Evolutionary conservation across 2,888 invertebrate species (phyloP), one percentile per base, ranked within the genome.

Genomic region (Yponomeuta sedellus): DNA sequence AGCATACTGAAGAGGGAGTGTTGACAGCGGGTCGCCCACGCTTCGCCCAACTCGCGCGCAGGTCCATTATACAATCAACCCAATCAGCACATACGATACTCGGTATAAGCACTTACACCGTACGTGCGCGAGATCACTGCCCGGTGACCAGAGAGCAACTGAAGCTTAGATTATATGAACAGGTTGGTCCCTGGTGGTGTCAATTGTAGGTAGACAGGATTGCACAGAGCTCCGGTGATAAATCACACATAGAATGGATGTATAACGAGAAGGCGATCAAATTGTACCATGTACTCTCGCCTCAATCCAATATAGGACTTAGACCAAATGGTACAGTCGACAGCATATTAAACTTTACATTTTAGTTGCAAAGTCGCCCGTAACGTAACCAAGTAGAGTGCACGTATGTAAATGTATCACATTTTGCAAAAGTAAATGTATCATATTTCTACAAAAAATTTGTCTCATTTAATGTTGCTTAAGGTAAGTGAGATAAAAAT

Each of bases 41-140:
- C 88, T 73, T 74, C 73, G 74, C 78, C 59, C 20, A 22, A 44
- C 63, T 40, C 63, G 20, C 16, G 85, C 85, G 83, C 77, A 76
- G 75, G 76, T 75, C 83, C 86, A 89, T 90, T 89, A 89, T 85
- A 86, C 87, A 89, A 90, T 89, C 88, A 88, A 81, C 77, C 75
- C 82, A 88, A 88, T 89, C 87, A 86, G 82, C 88, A 80, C 85
- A 75, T 77, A 73, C 77, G 76, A 79, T 76, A 78, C 73, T 70
- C 70, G 12, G 28, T 52, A 52, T 16, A 52, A 52, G 44, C 44
- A 52, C 44, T 52, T 52, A 52, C 44, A 52, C 44, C 44, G 44
- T 52, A 52, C 44, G 44, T 52, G 44, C 44, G 16, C 44, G 16
- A 52, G 44, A 52, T 52, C 44, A 12, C 44, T 12, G 16, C 44